A percentile compares a stretch with the other conserved stretches of the same genome.
These are phyloP conservation scores for Meteorus sp. DNA, from an alignment of 1,140 invertebrate species.

Conservation along the genomic window DNA sequence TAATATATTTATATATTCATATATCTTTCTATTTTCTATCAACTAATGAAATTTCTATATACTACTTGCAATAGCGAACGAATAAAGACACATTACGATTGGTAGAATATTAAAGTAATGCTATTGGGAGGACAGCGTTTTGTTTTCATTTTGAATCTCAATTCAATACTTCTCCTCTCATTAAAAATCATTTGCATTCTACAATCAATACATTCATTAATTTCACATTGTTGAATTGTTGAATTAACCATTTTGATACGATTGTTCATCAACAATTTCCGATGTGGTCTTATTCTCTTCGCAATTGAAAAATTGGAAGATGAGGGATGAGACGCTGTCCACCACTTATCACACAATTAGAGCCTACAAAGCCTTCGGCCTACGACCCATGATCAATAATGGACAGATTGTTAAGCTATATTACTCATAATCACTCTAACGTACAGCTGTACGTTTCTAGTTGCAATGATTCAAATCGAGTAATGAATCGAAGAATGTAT, in stretches of 20 bases:
- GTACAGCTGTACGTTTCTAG: no score
- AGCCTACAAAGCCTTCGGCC: constrained; percentile 35
- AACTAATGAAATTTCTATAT: constrained; percentile 7
- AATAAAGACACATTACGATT: constrained; percentile 26
- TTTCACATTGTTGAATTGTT: not conserved
- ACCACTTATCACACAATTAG: constrained; percentile 38
- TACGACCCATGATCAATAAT: constrained; percentile 24
- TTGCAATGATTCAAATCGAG: not conserved
- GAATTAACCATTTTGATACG: no score
- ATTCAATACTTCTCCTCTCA: not conserved
- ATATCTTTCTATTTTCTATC: constrained; percentile 29
- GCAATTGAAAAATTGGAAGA: constrained; percentile 6
- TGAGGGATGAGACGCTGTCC: constrained; percentile 28
- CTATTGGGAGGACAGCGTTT: constrained; percentile 40
- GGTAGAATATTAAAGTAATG: constrained; percentile 31
- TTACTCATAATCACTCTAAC: no score
- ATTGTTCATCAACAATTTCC: no score
- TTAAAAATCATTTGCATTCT: constrained; percentile 1
- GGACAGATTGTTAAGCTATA: not conserved
- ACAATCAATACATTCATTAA: not conserved
- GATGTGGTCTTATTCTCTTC: no score
- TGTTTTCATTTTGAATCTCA: not conserved
- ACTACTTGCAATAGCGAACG: constrained; percentile 15
- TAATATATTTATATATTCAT: constrained; percentile 16
- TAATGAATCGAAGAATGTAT: not conserved